A percentile compares a stretch with the other conserved stretches of the same genome.
Conservation (phyloP, 2,888 invertebrate species). For the Andrena haemorrhoa region DNA sequence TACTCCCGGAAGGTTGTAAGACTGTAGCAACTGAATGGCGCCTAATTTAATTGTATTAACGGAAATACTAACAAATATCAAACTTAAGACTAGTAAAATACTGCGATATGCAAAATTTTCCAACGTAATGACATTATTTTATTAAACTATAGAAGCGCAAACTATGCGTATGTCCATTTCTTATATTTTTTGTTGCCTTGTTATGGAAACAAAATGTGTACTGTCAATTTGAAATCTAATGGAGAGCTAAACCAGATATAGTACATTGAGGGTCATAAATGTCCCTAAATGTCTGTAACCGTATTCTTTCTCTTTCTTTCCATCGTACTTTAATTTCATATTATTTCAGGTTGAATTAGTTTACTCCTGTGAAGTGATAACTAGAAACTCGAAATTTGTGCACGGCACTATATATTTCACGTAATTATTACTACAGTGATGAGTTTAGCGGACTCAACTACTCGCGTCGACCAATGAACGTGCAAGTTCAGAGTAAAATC, state of each 20-base stretch:
- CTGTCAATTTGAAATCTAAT: not conserved
- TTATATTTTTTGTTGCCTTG: not conserved
- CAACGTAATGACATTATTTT: not conserved
- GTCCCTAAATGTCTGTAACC: not conserved
- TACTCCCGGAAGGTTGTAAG: not conserved
- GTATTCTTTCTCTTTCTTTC: not conserved
- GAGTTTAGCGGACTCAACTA: too few relatives aligned
- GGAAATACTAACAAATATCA: not conserved
- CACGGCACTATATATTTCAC: not conserved
- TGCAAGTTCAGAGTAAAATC: too few relatives aligned
- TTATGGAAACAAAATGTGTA: not conserved
- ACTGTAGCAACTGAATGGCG: not conserved
- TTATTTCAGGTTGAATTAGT: not conserved
- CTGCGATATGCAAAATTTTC: not conserved
- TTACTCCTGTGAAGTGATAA: too few relatives aligned
- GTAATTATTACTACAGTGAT: too few relatives aligned
- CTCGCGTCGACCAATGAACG: too few relatives aligned
- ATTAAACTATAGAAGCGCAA: not conserved
- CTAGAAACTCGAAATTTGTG: too few relatives aligned
- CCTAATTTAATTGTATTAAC: slow-evolving; percentile 4
- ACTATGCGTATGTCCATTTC: not conserved
- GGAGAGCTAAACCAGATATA: not conserved
- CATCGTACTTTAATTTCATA: not conserved
- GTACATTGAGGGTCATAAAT: not conserved
- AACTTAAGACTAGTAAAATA: not conserved